Conservation (phyloP, 2,888 invertebrate species). For the Athrips mouffetella region DNA sequence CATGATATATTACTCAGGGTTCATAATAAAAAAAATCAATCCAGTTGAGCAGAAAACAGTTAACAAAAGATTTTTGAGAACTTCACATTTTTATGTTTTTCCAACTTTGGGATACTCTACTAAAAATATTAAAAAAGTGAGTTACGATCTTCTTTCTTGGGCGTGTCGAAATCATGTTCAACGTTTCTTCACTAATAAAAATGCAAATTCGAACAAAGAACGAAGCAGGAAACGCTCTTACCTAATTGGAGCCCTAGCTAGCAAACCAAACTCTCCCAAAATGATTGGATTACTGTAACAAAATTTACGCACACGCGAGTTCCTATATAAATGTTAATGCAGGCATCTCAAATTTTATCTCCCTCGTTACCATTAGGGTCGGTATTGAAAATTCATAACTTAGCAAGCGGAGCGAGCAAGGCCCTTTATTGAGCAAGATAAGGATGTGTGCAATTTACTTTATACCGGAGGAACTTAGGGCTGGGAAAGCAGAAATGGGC, state of each 20-base stretch:
- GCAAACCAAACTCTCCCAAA: constrained; percentile 9
- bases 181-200: no score
- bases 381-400: constrained; percentile 57
- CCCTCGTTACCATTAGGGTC: constrained; percentile 34
- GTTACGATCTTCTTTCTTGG: no score
- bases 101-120: no score
- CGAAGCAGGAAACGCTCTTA: background rate
- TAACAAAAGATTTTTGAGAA: no score
- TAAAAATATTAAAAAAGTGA: no score
- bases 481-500: constrained; percentile 39
- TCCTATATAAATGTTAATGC: constrained; percentile 38
- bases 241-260: constrained; percentile 4
- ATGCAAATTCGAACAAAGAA: background rate
- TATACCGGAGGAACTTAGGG: constrained; percentile 33
- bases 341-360: constrained; percentile 32
- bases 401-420: constrained; percentile 36
- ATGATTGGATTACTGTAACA: constrained; percentile 14
- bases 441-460: constrained; percentile 57
- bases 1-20: no score
- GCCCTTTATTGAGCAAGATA: constrained; percentile 35
- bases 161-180: no score
- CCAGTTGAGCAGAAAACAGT: no score
- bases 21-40: no score
- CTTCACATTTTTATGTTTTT: no score
- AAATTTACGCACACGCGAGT: constrained; percentile 17